Conservation (phyloP, 2,113 vertebrate species). For the Anser cygnoides region DNA sequence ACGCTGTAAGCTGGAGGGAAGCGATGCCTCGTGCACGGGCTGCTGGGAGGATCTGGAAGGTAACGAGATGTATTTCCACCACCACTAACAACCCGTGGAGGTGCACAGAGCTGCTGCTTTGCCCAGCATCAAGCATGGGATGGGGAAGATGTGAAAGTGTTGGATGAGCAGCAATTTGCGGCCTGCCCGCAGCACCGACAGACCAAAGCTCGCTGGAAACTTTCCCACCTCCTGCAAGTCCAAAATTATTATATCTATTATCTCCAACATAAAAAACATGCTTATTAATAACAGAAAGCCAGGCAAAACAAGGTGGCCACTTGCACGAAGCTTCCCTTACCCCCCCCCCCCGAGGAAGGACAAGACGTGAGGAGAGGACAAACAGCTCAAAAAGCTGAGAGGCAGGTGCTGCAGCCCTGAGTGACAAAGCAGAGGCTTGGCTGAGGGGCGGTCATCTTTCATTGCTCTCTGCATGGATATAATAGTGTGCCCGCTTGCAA, state of each 20-base stretch:
- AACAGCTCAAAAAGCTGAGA: background rate
- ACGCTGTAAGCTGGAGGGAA: background rate
- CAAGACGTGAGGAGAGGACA: background rate
- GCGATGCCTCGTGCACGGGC: background rate
- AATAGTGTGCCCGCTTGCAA: background rate
- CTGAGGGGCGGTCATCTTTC: background rate
- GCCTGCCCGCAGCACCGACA: background rate
- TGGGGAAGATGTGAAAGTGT: background rate
- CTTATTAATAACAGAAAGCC: background rate
- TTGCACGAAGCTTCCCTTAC: background rate
- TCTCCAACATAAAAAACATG: background rate
- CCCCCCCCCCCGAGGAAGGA: background rate
- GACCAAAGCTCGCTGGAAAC: background rate
- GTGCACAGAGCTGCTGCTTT: background rate
- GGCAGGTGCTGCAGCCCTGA: background rate
- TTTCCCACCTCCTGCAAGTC: background rate
- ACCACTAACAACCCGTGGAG: background rate
- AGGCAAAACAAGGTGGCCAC: background rate
- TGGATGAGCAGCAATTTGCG: background rate
- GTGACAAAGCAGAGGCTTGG: background rate
- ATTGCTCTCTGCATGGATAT: background rate
- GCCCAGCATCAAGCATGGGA: rapidly evolving
- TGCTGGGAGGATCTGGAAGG: background rate
- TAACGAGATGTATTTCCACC: background rate
- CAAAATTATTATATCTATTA: background rate